These are phyloP conservation scores for Bombus sylvicola DNA, from an alignment of 1,140 invertebrate genomes.

Conservation along the genomic window DNA sequence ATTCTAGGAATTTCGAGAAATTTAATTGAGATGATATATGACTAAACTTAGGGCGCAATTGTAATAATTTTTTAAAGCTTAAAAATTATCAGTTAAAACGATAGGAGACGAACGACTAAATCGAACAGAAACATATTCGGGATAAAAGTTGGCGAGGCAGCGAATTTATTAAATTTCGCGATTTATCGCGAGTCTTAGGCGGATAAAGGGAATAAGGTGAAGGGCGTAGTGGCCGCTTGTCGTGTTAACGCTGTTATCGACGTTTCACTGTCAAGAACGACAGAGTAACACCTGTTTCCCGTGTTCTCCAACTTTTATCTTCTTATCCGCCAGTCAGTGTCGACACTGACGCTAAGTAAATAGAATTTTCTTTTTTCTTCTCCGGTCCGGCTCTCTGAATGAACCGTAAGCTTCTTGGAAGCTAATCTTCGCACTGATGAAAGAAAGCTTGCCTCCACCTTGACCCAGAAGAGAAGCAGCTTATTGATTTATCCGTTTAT, in stretches of 20 bases:
- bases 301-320: not conserved
- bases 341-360: not conserved
- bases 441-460: slow-evolving; percentile 15
- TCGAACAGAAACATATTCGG: too few relatives aligned
- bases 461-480: slow-evolving; percentile 6
- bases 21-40: too few relatives aligned
- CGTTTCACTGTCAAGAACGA: slow-evolving; percentile 30
- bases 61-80: too few relatives aligned
- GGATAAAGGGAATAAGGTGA: not conserved
- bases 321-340: not conserved
- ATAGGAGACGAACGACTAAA: too few relatives aligned
- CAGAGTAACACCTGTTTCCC: slow-evolving; percentile 14
- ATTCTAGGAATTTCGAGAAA: too few relatives aligned
- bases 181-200: not conserved
- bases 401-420: not conserved
- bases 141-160: too few relatives aligned
- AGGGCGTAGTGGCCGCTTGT: slow-evolving; percentile 2
- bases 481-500: slow-evolving; percentile 16
- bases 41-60: too few relatives aligned
- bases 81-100: too few relatives aligned
- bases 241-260: slow-evolving; percentile 31
- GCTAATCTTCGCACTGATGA: not conserved
- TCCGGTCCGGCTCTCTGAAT: not conserved
- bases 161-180: not conserved
- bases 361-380: not conserved